Percentiles rank a stretch among this genome's conserved stretches.
These are phyloP conservation scores for Mormyrus hasselquistii DNA, from an alignment of 2,797 vertebrate species.

Conservation along the genomic window DNA sequence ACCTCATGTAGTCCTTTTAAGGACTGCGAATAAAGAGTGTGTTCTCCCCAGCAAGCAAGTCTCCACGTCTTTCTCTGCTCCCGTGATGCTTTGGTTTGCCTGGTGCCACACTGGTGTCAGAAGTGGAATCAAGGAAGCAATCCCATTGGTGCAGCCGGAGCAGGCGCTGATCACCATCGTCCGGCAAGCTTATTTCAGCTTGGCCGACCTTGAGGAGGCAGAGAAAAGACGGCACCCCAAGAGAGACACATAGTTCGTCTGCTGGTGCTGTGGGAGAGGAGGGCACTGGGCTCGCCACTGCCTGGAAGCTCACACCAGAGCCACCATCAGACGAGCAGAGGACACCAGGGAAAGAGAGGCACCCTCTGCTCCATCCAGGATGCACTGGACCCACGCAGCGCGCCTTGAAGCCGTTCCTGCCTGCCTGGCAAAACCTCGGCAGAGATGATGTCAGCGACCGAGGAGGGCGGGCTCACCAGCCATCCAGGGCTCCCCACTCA, in stretches of 20 bases:
- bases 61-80: neutral
- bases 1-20: neutral
- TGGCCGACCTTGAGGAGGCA: neutral
- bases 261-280: neutral
- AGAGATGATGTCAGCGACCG: too few relatives aligned
- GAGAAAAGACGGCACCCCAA: neutral
- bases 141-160: neutral
- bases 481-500: too few relatives aligned
- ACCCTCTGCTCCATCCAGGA: neutral
- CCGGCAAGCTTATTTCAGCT: neutral
- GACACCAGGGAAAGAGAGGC: neutral
- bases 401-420: neutral
- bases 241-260: neutral
- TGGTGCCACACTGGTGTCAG: neutral
- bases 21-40: neutral
- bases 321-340: neutral
- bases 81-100: neutral
- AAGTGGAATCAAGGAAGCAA: neutral
- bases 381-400: neutral
- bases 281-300: neutral
- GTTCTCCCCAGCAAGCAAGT: neutral
- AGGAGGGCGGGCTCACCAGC: too few relatives aligned
- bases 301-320: neutral
- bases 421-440: neutral
- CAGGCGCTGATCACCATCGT: neutral